These are phyloP conservation scores for Vidua macroura DNA, from an alignment of 2,113 vertebrate genomes.

Conservation along the genomic window DNA sequence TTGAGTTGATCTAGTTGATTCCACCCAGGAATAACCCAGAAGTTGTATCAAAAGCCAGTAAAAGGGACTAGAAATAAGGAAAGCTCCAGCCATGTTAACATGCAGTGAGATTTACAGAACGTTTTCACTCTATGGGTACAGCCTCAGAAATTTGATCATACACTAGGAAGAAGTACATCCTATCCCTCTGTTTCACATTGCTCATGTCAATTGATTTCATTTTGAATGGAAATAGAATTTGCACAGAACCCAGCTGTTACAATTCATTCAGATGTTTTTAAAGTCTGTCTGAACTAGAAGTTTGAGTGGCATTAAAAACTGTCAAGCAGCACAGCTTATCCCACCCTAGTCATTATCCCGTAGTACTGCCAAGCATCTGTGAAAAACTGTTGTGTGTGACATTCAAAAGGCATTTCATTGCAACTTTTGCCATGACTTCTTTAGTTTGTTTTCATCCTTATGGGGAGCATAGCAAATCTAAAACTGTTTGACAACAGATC, in stretches of 20 bases:
- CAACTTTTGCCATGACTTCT: neutral
- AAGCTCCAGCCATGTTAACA: neutral
- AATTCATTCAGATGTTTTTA: neutral
- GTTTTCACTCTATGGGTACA: neutral
- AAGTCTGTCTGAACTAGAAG: neutral
- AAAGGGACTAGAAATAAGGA: neutral
- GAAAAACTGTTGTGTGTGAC: neutral
- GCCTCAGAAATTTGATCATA: neutral
- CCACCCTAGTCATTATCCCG: neutral
- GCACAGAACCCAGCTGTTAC: neutral
- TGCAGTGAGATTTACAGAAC: rapidly evolving
- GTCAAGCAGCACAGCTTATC: neutral
- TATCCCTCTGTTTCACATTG: neutral
- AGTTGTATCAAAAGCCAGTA: neutral
- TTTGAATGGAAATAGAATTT: neutral
- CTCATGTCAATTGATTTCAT: neutral
- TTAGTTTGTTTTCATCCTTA: neutral
- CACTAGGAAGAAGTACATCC: neutral
- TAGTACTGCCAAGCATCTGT: neutral
- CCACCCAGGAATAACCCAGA: neutral
- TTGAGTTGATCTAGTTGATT: neutral
- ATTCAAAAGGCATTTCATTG: neutral
- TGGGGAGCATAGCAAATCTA: neutral
- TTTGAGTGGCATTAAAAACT: neutral
- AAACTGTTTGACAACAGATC: neutral